Base-by-base conservation (phyloP, 1,140 invertebrate species). In the Aphidius gifuensis region DNA sequence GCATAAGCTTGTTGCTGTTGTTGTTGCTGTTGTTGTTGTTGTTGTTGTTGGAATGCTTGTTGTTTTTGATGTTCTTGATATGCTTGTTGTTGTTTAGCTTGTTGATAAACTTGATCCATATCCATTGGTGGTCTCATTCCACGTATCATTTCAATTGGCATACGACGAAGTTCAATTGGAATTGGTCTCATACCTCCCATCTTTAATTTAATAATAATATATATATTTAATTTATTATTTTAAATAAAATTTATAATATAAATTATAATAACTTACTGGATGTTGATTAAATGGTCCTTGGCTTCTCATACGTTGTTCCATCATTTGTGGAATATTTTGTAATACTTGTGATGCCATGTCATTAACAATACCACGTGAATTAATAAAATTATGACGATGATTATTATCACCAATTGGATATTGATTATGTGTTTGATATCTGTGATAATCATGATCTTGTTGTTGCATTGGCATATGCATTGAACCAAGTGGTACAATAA, bases 401-500 rank as follows among this genome's bases (percentile, higher is more conserved):
- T 74, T 74, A 70, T 74, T 74, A 32, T 78, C 76, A 44, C 77
- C 75, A 61, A 77, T 72, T 67, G 78, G 78, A 64, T 74, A 79
- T 32, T 79, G 76, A 23, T 76, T 73, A 53, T 76, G 73, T 39
- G 77, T 65, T 58, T 79, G 78, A 38, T 78, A 79, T 11, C 73
- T 73, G 54, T 76, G 74, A 47, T 75, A 79, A 43, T 65, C 71
- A 6, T 71, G 68, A 42, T 79, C 78, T 40, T 76, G 75, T 3
- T 69, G 68, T 6, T 79, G 76, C 16, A 81, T 64, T 38, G 80
- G 80, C 39, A 82, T 76, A 56, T 80, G 77, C 0, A 81, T 71
- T 6, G 79, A 74, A 57, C 78, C 80, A 55, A 82, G 58, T 9
- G 80, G 80, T 55, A 82, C 75, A 23, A 82, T 80, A 38, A 82